Percentiles rank a stretch among this genome's conserved stretches.
These are phyloP conservation scores for Maconellicoccus hirsutus DNA, from an alignment of 1,140 invertebrate genomes.

Conservation along the genomic window DNA sequence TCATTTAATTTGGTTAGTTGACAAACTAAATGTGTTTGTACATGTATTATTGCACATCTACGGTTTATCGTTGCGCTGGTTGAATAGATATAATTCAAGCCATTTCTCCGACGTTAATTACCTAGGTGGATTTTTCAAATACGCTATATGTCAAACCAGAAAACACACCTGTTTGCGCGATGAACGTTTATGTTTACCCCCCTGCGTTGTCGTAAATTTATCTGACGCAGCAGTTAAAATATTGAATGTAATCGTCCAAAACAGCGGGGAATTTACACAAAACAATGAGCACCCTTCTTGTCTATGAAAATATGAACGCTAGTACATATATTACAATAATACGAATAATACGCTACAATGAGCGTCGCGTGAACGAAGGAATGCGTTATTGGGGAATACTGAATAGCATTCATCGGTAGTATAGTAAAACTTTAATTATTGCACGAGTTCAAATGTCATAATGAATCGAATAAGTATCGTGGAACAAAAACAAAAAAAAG, in stretches of 20 bases:
- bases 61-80: not conserved
- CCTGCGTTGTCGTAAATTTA: not conserved
- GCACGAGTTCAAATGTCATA: too few species aligned
- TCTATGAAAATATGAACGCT: not conserved
- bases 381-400: too few species aligned
- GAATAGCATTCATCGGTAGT: too few species aligned
- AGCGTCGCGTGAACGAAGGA: not conserved
- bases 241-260: not conserved
- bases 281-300: not conserved
- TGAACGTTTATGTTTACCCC: not conserved
- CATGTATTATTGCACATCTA: not conserved
- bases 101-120: not conserved
- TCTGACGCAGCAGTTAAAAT: too few species aligned
- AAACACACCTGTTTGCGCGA: not conserved
- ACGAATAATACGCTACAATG: not conserved
- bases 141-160: not conserved
- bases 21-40: not conserved
- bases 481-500: too few species aligned
- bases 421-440: too few species aligned
- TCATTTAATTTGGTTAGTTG: not conserved
- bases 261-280: not conserved
- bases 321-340: not conserved
- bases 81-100: not conserved
- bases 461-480: too few species aligned
- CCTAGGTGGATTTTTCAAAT: not conserved